phyloP scores from a whole-genome alignment of 1,140 invertebrate species.

The Daktulosphaira vitifoliae region DNA sequence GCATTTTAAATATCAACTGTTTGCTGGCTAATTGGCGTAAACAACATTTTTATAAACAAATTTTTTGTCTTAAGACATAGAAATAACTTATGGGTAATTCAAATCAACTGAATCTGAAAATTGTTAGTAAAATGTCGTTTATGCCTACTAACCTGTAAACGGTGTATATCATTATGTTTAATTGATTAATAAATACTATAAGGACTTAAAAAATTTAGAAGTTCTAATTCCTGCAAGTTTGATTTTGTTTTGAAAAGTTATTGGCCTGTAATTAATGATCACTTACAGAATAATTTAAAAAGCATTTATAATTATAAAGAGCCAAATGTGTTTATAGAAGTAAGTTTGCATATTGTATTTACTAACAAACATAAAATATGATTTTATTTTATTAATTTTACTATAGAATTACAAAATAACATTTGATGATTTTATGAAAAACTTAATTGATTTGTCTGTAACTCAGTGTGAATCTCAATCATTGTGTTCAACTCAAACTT shows the following conservation, averaged over 20 bases:
- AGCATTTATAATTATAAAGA: slow-evolving; percentile 16
- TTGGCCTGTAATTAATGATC: slow-evolving; percentile 16
- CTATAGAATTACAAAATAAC: slow-evolving; percentile 30
- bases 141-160: too few species aligned
- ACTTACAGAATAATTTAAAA: slow-evolving; percentile 18
- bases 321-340: slow-evolving; percentile 17
- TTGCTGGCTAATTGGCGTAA: too few species aligned
- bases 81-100: too few species aligned
- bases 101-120: too few species aligned
- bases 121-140: too few species aligned
- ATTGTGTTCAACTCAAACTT: slow-evolving; percentile 2
- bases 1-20: too few species aligned
- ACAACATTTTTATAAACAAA: too few species aligned
- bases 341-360: not conserved
- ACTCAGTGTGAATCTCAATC: slow-evolving; percentile 19
- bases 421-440: slow-evolving; percentile 16
- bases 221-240: not conserved
- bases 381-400: not conserved
- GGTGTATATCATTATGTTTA: too few species aligned
- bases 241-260: slow-evolving; percentile 17
- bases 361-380: too few species aligned
- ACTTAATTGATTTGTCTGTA: not conserved
- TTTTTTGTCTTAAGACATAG: too few species aligned
- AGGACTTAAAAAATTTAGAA: not conserved
- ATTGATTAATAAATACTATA: too few species aligned